These are phyloP conservation scores for Cyprinodon diabolis DNA, from an alignment of 2,797 vertebrate genomes.

Conservation along the genomic window DNA sequence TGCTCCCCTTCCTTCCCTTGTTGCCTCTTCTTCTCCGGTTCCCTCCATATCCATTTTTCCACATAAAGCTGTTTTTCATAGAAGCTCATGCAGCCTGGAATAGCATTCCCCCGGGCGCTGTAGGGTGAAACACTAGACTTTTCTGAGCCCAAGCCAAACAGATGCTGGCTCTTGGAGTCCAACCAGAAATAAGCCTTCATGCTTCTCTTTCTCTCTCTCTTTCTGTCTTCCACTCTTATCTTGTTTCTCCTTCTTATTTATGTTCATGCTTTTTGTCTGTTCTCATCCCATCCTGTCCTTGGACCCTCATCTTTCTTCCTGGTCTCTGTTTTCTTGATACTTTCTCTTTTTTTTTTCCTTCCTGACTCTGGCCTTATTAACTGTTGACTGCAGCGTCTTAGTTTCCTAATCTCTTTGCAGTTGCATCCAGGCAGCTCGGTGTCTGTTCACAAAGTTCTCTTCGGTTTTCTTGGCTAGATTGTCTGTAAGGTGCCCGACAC, in stretches of 20 bases:
- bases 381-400: conserved; percentile 60
- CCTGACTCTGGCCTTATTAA: conserved; percentile 46
- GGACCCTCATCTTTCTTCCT: conserved; percentile 57
- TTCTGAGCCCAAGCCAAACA: conserved; percentile 83
- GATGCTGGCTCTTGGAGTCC: conserved; percentile 83
- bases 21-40: conserved; percentile 71
- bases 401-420: conserved; percentile 59
- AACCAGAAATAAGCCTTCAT: conserved; percentile 82
- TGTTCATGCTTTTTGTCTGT: conserved; percentile 64
- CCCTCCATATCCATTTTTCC: conserved; percentile 81
- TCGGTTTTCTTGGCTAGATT: conserved; percentile 39
- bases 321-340: conserved; percentile 49
- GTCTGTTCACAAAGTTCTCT: conserved; percentile 49
- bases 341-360: conserved; percentile 55
- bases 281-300: conserved; percentile 45
- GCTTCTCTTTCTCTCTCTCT: conserved; percentile 65
- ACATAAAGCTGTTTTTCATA: conserved; percentile 89
- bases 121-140: conserved; percentile 85
- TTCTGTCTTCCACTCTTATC: conserved; percentile 50
- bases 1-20: conserved; percentile 72
- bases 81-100: conserved; percentile 83
- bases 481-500: conserved; percentile 51
- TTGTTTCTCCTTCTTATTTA: conserved; percentile 47
- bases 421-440: conserved; percentile 44
- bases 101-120: conserved; percentile 82